Evolutionary conservation across 2,888 invertebrate genomes (phyloP).

Genomic region (Thymelicus lineola): DNA sequence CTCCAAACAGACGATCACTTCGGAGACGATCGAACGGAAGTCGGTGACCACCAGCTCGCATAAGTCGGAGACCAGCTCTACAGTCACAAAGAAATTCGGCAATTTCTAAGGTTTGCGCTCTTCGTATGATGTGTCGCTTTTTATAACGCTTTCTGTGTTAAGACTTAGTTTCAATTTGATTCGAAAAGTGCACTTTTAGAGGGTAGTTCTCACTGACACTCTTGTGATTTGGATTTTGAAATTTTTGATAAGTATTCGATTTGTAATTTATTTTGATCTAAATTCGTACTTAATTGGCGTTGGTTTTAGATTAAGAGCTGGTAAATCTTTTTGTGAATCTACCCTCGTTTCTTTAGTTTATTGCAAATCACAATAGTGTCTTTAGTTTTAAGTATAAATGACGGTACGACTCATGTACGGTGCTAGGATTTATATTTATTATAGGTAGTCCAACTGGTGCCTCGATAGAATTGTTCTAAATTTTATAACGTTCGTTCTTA

Average conservation of each 20-base stretch:
- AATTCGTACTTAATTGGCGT: conserved; percentile 23
- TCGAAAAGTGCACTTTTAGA: conserved; percentile 15
- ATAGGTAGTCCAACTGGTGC: conserved; percentile 8
- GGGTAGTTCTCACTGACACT: conserved; percentile 17
- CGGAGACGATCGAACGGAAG: conserved; percentile 88
- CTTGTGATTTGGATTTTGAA: conserved; percentile 17
- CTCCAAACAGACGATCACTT: conserved; percentile 88
- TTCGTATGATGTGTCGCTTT: conserved; percentile 43
- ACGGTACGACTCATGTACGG: conserved; percentile 5
- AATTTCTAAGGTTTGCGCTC: conserved; percentile 69
- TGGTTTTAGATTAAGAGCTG: neutral
- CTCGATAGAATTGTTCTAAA: conserved; percentile 16
- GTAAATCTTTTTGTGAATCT: neutral
- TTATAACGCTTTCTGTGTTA: conserved; percentile 40
- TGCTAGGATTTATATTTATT: conserved; percentile 30
- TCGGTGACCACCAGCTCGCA: conserved; percentile 88
- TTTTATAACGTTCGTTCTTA: conserved; percentile 20
- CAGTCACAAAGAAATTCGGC: conserved; percentile 84
- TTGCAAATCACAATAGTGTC: conserved; percentile 15
- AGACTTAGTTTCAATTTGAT: conserved; percentile 7
- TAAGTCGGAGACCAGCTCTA: conserved; percentile 84
- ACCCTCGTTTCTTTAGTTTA: neutral
- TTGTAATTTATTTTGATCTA: conserved; percentile 4
- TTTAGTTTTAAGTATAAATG: conserved; percentile 18
- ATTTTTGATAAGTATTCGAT: neutral